These are phyloP conservation scores for Didymodactylos carnosus DNA, from an alignment of 2,888 invertebrate genomes.

Conservation along the genomic window DNA sequence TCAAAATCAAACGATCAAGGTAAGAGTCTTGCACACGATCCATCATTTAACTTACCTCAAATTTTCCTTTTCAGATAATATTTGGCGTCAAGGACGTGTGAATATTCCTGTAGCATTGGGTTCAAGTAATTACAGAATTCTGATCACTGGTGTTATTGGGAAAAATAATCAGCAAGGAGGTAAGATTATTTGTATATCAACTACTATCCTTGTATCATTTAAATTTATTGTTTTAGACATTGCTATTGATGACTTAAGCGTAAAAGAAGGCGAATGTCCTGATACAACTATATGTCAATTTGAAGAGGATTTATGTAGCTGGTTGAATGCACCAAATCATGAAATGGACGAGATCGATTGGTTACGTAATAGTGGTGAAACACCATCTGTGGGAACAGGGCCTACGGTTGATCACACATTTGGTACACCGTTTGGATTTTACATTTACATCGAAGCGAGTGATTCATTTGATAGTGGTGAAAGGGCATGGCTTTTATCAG, in stretches of 20 bases:
- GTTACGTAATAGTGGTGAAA: slow-evolving; percentile 21
- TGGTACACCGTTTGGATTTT: neutral
- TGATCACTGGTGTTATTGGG: slow-evolving; percentile 16
- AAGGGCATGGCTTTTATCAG: slow-evolving; percentile 12
- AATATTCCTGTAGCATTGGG: neutral
- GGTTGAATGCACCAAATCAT: slow-evolving; percentile 7
- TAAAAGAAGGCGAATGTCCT: slow-evolving; percentile 22
- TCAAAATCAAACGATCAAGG: slow-evolving; percentile 10
- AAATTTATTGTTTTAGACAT: slow-evolving; percentile 22
- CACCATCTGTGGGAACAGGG: slow-evolving; percentile 20
- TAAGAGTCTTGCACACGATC: too few species aligned
- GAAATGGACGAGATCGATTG: slow-evolving; percentile 11
- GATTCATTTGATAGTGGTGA: neutral
- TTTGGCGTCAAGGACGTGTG: slow-evolving; percentile 8
- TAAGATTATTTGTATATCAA: too few species aligned
- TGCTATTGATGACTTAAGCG: slow-evolving; percentile 27
- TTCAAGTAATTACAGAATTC: neutral
- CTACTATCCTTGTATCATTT: too few species aligned
- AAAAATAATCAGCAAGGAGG: too few species aligned
- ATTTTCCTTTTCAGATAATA: neutral
- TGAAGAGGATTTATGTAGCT: slow-evolving; percentile 12
- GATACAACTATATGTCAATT: slow-evolving; percentile 7
- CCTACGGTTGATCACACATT: slow-evolving; percentile 20
- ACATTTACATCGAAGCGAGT: slow-evolving; percentile 11
- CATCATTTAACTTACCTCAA: too few species aligned